Conservation (phyloP, 1,140 invertebrate genomes). For the Holotrichia oblita region DNA sequence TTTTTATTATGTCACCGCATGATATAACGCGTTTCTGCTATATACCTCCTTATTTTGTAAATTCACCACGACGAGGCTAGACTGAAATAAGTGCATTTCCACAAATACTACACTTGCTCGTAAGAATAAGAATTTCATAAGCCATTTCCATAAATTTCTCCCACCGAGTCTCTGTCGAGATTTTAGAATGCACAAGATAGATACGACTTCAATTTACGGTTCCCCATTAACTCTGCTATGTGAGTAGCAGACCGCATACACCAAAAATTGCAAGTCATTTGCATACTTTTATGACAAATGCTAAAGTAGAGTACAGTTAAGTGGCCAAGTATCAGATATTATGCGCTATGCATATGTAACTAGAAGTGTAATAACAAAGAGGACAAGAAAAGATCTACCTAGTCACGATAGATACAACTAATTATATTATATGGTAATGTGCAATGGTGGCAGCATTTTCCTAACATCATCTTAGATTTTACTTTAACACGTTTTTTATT, state of each 20-base stretch:
- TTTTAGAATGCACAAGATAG: not conserved
- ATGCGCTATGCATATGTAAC: too few species aligned
- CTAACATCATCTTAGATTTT: too few species aligned
- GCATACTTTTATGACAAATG: constrained; percentile 16
- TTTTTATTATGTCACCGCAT: too few species aligned
- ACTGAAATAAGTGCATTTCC: not conserved
- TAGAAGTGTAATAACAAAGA: too few species aligned
- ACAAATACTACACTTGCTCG: not conserved
- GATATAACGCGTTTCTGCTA: not conserved
- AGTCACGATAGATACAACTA: too few species aligned
- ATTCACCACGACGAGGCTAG: not conserved
- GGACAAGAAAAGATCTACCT: too few species aligned
- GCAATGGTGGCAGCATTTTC: too few species aligned
- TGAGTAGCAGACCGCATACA: not conserved
- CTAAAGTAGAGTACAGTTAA: not conserved
- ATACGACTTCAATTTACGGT: not conserved
- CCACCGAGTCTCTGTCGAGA: not conserved
- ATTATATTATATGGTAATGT: too few species aligned
- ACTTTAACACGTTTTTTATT: too few species aligned
- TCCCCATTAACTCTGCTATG: not conserved
- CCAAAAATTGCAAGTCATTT: constrained; percentile 10
- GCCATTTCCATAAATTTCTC: not conserved
- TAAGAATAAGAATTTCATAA: constrained; percentile 6
- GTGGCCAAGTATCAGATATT: not conserved
- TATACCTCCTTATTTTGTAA: not conserved